phyloP scores from a whole-genome alignment of 2,888 invertebrate species.

The Pseudococcus jackbeardsleyi region DNA sequence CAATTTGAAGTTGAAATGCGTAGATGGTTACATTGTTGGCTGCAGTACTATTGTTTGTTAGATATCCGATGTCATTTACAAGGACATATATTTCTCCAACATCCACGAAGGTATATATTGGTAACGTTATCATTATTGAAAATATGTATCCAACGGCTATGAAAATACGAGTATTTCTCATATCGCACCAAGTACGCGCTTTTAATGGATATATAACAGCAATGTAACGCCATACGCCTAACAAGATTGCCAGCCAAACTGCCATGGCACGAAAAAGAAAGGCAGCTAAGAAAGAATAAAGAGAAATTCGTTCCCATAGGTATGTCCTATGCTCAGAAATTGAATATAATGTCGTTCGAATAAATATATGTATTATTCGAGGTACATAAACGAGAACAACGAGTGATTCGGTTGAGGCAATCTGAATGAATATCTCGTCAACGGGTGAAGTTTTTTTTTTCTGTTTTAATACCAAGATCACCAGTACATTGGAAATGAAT shows the following conservation, averaged over 20 bases:
- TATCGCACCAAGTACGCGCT: background rate
- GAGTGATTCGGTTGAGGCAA: background rate
- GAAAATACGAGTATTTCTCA: slow-evolving; percentile 71
- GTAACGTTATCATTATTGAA: background rate
- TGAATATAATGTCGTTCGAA: background rate
- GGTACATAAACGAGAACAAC: background rate
- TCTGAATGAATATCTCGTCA: background rate
- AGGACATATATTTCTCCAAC: background rate
- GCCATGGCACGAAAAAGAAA: background rate
- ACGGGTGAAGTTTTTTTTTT: background rate
- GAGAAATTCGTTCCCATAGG: background rate
- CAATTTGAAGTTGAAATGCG: background rate
- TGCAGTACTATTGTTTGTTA: background rate
- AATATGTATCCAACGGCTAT: background rate
- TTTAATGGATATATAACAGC: background rate
- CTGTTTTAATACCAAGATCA: background rate
- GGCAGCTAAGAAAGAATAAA: background rate
- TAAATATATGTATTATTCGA: background rate
- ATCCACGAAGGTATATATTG: background rate
- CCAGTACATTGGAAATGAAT: background rate
- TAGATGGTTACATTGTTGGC: background rate
- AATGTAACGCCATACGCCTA: background rate
- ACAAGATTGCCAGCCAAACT: background rate
- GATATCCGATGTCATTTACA: background rate
- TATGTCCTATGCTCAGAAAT: background rate